phyloP scores from a whole-genome alignment of 2,888 invertebrate genomes.

The Drosophila testacea region DNA sequence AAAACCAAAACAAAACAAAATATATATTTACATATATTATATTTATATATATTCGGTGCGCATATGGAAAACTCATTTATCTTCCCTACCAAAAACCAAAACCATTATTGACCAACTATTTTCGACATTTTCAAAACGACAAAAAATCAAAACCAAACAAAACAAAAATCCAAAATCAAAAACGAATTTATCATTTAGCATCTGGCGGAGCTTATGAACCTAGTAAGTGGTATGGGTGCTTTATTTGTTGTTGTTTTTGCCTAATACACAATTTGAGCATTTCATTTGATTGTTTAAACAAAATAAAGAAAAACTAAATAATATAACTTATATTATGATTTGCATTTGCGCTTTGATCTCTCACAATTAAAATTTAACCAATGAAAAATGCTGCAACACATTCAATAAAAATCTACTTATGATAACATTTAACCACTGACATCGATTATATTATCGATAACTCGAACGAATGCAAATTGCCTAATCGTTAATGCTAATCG shows the following conservation, averaged over 20 bases:
- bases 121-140: conserved; percentile 45
- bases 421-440: not conserved
- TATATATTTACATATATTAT: conserved; percentile 39
- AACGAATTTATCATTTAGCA: conserved; percentile 80
- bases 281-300: conserved; percentile 49
- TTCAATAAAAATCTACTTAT: conserved; percentile 2
- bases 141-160: conserved; percentile 29
- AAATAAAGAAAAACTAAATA: not conserved
- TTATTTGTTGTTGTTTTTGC: conserved; percentile 81
- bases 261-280: conserved; percentile 52
- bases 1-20: conserved; percentile 29
- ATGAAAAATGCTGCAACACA: conserved; percentile 21
- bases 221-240: conserved; percentile 86
- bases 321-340: conserved; percentile 34
- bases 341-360: conserved; percentile 44
- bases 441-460: conserved; percentile 9
- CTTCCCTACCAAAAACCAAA: conserved; percentile 37
- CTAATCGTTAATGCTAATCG: conserved; percentile 17
- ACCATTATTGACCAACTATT: conserved; percentile 53
- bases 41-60: conserved; percentile 63
- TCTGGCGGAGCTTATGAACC: conserved; percentile 85
- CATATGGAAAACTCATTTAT: conserved; percentile 69
- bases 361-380: conserved; percentile 37
- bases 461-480: conserved; percentile 2
- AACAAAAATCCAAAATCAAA: conserved; percentile 43